Conservation (phyloP, 2,888 invertebrate species). For the Pterobdella sp. region DNA sequence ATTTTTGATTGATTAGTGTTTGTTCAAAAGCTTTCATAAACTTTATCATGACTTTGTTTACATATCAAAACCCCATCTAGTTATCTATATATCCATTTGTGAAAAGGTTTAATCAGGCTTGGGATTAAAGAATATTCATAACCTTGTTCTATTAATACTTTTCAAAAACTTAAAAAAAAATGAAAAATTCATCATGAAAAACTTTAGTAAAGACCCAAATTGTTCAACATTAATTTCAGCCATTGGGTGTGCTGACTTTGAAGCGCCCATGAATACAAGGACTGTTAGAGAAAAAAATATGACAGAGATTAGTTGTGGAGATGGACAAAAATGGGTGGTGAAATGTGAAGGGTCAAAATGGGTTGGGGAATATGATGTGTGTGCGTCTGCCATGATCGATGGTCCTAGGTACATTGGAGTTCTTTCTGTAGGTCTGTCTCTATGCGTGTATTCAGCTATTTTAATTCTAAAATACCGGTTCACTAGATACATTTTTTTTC, state of each 20-base stretch:
- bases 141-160: no score
- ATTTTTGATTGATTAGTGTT: no score
- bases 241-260: conserved; percentile 35
- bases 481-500: no score
- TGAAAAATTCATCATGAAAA: neutral
- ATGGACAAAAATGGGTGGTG: conserved; percentile 23
- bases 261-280: conserved; percentile 29
- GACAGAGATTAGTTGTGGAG: conserved; percentile 21
- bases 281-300: conserved; percentile 25
- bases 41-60: no score
- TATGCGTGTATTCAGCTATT: neutral
- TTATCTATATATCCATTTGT: no score
- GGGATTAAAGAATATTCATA: no score
- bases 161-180: neutral
- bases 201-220: neutral
- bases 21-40: no score
- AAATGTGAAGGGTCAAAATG: conserved; percentile 28
- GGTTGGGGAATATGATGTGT: conserved; percentile 26
- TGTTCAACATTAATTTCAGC: conserved; percentile 30
- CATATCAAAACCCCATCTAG: no score
- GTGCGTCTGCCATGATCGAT: conserved; percentile 21
- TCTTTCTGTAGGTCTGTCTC: conserved; percentile 28
- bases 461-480: neutral
- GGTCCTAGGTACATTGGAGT: conserved; percentile 25
- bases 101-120: no score